Base-by-base conservation (phyloP, 1,140 invertebrate species). In the Tetragnatha versicolor region DNA sequence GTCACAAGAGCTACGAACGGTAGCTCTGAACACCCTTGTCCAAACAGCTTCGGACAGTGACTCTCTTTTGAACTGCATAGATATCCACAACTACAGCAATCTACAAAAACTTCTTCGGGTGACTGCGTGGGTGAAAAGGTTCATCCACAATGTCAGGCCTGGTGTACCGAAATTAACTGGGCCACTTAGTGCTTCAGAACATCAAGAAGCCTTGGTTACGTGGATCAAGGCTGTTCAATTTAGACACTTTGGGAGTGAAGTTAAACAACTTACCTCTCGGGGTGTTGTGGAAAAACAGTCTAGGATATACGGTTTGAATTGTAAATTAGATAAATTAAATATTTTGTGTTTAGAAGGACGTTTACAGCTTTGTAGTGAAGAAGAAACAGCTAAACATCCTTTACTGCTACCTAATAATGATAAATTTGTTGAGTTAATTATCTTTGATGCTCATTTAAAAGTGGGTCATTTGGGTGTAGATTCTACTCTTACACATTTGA, bases 391-490 rank as follows among this genome's bases (percentile, higher is more conserved):
- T 0, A 58, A 58, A 29, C 27, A 58, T 58, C 53, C 53, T 58
- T 29, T 17, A 10, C 25, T 33, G 3, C 12, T 33, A 14, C 53
- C 10, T 42, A 0, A 2, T 2, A 58, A 58, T 12, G 29, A 31
- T 58, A 39, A 42, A 39, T 65, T 65, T 22, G 51, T 25, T n/a
- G 51, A 53, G 22, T 53, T 53, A 53, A 7, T 53, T n/a, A n/a
- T 53, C 9, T n/a, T 14, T 12, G 22, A 25, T 14, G 51, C 31
- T 17, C 68, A 70, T 55, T 9, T 2, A 7, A 53, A 51, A n/a
- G 25, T 69, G 10, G 29, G 25, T 0, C 45, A 69, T 22, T 17
- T 9, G 1, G 69, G 69, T 10, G 27, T 72, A 17, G 17, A 1
- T 61, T 10, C 25, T 22, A 75, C 37, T 47, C 29, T 60, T 2